phyloP scores from a whole-genome alignment of 2,888 invertebrate genomes.

The Athripsodes cinereus region DNA sequence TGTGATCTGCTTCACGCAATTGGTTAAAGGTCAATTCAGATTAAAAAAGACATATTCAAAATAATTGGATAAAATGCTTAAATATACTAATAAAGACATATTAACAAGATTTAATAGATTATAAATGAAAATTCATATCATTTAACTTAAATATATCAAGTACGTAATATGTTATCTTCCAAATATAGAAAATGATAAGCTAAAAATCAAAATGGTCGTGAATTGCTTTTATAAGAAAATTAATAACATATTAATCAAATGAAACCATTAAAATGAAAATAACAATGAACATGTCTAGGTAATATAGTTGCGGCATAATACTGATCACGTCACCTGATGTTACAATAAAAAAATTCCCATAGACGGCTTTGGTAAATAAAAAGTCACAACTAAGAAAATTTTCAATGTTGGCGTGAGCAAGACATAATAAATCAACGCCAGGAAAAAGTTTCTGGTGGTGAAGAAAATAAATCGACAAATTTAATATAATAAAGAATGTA shows the following conservation, averaged over 20 bases:
- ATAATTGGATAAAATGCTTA: too few species aligned
- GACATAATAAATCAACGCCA: constrained; percentile 6
- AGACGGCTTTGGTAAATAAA: not conserved
- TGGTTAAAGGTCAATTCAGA: too few species aligned
- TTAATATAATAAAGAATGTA: constrained; percentile 1
- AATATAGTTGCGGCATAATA: not conserved
- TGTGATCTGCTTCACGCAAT: constrained; percentile 40
- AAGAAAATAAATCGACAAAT: constrained; percentile 6
- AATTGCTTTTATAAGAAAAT: too few species aligned
- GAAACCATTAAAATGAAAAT: not conserved
- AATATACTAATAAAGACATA: too few species aligned
- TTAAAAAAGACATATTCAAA: too few species aligned
- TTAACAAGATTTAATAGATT: too few species aligned
- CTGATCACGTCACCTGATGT: not conserved
- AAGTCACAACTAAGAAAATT: constrained; percentile 2
- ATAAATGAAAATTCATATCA: too few species aligned
- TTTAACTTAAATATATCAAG: too few species aligned
- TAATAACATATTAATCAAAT: too few species aligned
- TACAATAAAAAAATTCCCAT: not conserved
- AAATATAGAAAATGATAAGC: too few species aligned
- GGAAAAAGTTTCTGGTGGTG: constrained; percentile 3
- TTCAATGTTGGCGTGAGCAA: not conserved
- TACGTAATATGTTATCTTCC: too few species aligned
- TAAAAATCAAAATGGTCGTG: too few species aligned
- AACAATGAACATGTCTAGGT: not conserved